Evolutionary conservation across 2,113 vertebrate genomes (phyloP), one percentile per base, ranked within the genome.

Genomic region (Aleadryas rufinucha): DNA sequence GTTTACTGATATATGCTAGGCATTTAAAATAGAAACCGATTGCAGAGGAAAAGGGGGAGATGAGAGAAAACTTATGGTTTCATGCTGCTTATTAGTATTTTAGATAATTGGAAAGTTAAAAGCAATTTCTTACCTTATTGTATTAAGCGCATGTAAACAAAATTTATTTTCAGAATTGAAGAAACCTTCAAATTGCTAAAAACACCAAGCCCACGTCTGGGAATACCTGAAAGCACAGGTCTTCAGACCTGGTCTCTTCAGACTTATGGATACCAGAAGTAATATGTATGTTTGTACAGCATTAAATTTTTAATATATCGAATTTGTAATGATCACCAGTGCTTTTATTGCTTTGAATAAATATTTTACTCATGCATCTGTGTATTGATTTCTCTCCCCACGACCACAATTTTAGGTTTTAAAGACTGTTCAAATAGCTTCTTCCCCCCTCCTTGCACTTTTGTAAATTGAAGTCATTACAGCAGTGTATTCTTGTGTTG

Each of bases 121-220:
- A 54, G 20, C 42, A 63, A 84, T 47, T 45, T 76, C n/a, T 49
- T 91, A 49, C 9, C 26, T 6, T 94, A 22, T 93, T 63, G 91
- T 79, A 84, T 33, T 69, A 64, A 83, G 16, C 16, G 5, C 56
- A 11, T 69, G 11, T 70, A 63, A 91, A 82, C 47, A 49, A 77
- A 57, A 52, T 60, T 79, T 60, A 52, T 82, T 93, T 97, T 60
- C 93, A 99, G 99, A 98, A 98, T 99, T 98, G 98, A 99, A 97
- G 98, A 98, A 96, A 99, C 98, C 20, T 98, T 96, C 91, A 97
- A 98, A 60, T 97, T 99, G 93, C 84, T 99, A 95, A 98, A 98
- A 97, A 95, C 93, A 74, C 91, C 98, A 39, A 98, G 97, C 69
- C 96, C 91, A 94, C 42, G 80, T 81, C 93, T 59, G 90, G 97